Evolutionary conservation across 2,113 vertebrate species (phyloP), one percentile per base, ranked within the genome.

Genomic region (Monopterus albus): DNA sequence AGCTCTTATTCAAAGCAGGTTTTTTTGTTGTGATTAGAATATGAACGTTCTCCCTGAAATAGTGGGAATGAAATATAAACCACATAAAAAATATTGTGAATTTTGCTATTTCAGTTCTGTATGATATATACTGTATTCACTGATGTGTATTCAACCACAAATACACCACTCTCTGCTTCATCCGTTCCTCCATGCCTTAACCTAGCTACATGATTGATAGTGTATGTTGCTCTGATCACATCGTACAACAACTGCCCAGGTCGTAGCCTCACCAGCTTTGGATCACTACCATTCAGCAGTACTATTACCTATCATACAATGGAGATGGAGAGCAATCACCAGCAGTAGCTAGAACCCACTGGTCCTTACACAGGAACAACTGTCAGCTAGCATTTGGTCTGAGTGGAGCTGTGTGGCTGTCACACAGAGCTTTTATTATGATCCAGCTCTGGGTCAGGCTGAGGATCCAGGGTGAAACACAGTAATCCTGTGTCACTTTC

Each of bases 361-460:
- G 43, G 71, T 75, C 52, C 67, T 72, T 49, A 74, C 66, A 31
- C 71, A 76, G 69, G 46, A 75, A 64, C 75, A 88, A 84, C 81
- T 89, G 87, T 85, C 83, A 85, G 60, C 64, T 72, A 64, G 62
- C 57, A 77, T 91, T 88, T 79, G 79, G 59, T 75, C 42, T 78
- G 84, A 89, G 87, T 39, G 43, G 47, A 86, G 78, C 79, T 84
- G 84, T 74, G 75, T 85, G 78, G 68, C 67, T 84, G 87, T 88
- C 86, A 85, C 75, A 82, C 59, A 68, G 58, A 67, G 74, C 82
- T 87, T 76, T 90, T 90, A 91, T 89, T 87, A 86, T 75, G 73
- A 84, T 60, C 40, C 78, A 78, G 70, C 81, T 65, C 45, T 29
- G 61, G 86, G 87, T 89, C 73, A 78, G 46, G 35, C 65, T 17